Conservation (phyloP, 2,113 vertebrate species). For the Triplophysa rosa region DNA sequence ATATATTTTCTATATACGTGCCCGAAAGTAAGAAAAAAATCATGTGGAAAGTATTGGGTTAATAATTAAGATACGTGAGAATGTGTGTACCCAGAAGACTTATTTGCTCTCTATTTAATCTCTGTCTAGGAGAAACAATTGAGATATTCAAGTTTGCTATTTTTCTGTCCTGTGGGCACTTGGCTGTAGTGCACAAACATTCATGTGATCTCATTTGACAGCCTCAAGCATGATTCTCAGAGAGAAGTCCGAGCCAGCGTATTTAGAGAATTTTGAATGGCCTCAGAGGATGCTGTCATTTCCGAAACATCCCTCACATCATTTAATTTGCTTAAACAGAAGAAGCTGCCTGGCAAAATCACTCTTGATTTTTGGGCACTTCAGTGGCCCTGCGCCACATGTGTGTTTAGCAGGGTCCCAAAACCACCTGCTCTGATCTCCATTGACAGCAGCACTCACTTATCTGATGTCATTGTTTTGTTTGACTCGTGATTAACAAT, state of each 20-base stretch:
- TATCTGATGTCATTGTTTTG: slow-evolving; percentile 1
- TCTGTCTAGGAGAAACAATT: too few species aligned
- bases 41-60: too few species aligned
- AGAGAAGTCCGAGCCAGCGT: not conserved
- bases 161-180: not conserved
- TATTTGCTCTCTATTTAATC: too few species aligned
- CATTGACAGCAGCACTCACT: not conserved
- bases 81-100: too few species aligned
- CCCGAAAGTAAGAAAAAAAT: too few species aligned
- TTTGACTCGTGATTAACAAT: slow-evolving; percentile 34
- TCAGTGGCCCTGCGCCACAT: not conserved
- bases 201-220: not conserved
- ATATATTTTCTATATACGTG: too few species aligned
- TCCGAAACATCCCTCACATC: slow-evolving; percentile 20
- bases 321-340: slow-evolving; percentile 7
- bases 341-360: not conserved
- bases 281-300: slow-evolving; percentile 6
- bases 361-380: not conserved
- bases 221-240: not conserved
- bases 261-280: not conserved
- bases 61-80: too few species aligned
- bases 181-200: slow-evolving; percentile 1
- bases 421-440: not conserved
- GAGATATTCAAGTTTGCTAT: too few species aligned
- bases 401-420: not conserved